These are phyloP conservation scores for Coranthus polyacanthus DNA, from an alignment of 2,797 vertebrate species.

Conservation along the genomic window DNA sequence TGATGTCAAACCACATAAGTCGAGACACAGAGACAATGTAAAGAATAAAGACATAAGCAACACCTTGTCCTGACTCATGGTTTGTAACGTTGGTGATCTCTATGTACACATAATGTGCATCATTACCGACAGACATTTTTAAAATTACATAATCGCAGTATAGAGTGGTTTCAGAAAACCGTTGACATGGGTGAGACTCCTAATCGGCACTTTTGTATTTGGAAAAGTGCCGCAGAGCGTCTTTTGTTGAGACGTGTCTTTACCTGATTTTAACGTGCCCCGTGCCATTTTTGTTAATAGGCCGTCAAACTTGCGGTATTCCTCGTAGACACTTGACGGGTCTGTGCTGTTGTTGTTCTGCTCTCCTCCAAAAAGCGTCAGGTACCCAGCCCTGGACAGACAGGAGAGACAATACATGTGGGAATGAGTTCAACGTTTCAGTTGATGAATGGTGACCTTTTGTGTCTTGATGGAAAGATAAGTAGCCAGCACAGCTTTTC, in stretches of 20 bases:
- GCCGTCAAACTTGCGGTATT: constrained; percentile 85
- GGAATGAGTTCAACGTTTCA: background rate
- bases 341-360: constrained; percentile 73
- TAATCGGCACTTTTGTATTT: background rate
- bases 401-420: background rate
- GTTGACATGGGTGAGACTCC: background rate
- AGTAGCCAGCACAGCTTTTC: constrained; percentile 6
- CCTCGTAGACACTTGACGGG: constrained; percentile 78
- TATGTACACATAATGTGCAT: background rate
- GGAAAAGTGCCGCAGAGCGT: background rate
- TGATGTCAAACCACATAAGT: constrained; percentile 34
- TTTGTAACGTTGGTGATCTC: background rate
- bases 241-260: background rate
- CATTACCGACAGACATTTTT: too few relatives aligned
- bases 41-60: constrained; percentile 6
- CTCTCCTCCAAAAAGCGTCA: constrained; percentile 87
- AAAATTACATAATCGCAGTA: background rate
- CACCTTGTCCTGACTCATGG: constrained; percentile 24
- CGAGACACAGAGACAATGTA: background rate
- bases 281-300: constrained; percentile 88
- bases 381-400: constrained; percentile 86
- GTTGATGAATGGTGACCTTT: background rate
- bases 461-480: constrained; percentile 30
- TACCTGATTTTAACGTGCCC: constrained; percentile 84
- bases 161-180: background rate